Evolutionary conservation across 1,140 invertebrate species (phyloP).

Genomic region (Phymastichus coffea): DNA sequence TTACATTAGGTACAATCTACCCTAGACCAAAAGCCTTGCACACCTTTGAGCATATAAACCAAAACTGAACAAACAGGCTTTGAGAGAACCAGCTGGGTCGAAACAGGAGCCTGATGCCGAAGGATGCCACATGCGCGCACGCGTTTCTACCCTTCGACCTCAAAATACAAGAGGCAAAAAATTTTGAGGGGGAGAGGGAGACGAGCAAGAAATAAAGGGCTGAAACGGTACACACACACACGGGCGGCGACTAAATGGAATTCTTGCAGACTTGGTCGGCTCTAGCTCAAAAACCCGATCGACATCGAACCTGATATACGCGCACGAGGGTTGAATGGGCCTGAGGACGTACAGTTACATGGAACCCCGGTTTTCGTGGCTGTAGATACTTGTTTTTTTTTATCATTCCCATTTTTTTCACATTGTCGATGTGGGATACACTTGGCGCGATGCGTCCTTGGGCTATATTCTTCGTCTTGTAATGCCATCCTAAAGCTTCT

Average conservation of each 20-base stretch:
- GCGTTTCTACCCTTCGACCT: constrained; percentile 21
- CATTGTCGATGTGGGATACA: constrained; percentile 4
- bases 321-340: constrained; percentile 11
- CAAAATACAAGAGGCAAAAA: constrained; percentile 14
- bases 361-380: no score
- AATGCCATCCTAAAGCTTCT: no score
- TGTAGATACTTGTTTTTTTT: no score
- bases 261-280: no score
- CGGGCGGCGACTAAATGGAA: constrained; percentile 33
- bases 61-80: constrained; percentile 49
- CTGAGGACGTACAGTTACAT: constrained; percentile 28
- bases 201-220: constrained; percentile 35
- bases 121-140: constrained; percentile 3
- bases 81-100: constrained; percentile 20
- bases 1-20: no score
- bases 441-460: background rate
- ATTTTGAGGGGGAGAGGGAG: background rate
- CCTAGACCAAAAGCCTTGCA: no score
- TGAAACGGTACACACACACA: constrained; percentile 42
- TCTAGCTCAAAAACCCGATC: constrained; percentile 34
- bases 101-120: constrained; percentile 5
- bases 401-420: background rate
- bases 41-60: constrained; percentile 42
- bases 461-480: background rate
- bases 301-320: constrained; percentile 36